These are phyloP conservation scores for Hypercompe scribonia DNA, from an alignment of 2,888 invertebrate genomes.

Conservation along the genomic window DNA sequence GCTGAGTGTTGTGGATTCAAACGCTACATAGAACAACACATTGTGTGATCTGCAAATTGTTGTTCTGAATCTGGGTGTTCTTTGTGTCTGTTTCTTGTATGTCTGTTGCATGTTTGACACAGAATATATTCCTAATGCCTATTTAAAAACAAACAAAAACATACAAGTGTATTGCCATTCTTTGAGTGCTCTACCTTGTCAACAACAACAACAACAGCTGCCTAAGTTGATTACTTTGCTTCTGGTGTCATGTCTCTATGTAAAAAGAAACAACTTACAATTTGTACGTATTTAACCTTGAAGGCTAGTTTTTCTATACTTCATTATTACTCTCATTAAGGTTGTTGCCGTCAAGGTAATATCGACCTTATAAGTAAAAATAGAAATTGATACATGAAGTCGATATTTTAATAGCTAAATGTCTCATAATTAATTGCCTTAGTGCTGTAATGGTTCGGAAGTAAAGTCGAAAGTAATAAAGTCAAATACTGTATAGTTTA, in stretches of 20 bases:
- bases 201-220: too few species aligned
- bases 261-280: background rate
- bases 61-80: too few species aligned
- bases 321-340: constrained; percentile 3
- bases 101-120: too few species aligned
- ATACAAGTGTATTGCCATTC: too few species aligned
- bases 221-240: background rate
- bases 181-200: too few species aligned
- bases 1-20: too few species aligned
- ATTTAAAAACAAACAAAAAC: too few species aligned
- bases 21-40: too few species aligned
- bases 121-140: too few species aligned
- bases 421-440: background rate
- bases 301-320: background rate
- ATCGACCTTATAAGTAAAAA: background rate
- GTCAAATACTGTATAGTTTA: background rate
- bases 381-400: background rate
- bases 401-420: background rate
- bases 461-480: background rate
- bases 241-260: background rate
- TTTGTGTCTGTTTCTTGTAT: too few species aligned
- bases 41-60: too few species aligned
- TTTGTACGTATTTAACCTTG: background rate
- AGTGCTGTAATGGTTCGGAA: background rate
- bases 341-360: background rate